Evolutionary conservation across 2,797 vertebrate species (phyloP).

Genomic region (Steatocranus sp.): DNA sequence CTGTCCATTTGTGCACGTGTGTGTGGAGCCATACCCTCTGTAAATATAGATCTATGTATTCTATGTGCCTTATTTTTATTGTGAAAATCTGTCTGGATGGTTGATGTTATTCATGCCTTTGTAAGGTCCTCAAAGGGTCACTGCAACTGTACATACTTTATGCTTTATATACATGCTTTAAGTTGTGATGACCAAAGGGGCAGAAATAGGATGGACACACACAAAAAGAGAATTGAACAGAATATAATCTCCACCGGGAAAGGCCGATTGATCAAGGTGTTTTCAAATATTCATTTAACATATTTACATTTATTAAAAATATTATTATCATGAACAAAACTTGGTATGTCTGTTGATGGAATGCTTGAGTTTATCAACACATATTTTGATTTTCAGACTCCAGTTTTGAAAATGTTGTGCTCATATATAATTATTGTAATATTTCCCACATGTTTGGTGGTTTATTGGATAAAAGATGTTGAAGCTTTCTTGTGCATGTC

Average conservation of each 20-base stretch:
- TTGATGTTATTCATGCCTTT: conserved; percentile 19
- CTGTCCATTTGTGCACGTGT: conserved; percentile 17
- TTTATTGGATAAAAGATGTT: neutral
- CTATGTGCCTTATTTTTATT: conserved; percentile 9
- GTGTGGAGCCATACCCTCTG: conserved; percentile 44
- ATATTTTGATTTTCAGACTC: neutral
- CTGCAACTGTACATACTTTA: conserved; percentile 1
- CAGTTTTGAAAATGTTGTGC: neutral
- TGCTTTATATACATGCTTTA: neutral
- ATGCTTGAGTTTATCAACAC: neutral
- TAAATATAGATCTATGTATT: conserved; percentile 45
- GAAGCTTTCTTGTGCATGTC: neutral
- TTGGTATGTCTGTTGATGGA: neutral
- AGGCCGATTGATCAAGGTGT: neutral
- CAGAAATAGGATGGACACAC: neutral
- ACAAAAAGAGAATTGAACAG: neutral
- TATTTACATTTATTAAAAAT: neutral
- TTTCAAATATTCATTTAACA: neutral
- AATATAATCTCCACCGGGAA: neutral
- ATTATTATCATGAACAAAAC: neutral
- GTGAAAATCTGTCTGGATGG: neutral
- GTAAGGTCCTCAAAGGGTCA: neutral
- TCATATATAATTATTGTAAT: neutral
- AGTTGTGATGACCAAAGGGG: neutral
- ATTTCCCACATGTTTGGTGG: neutral